Evolutionary conservation across 2,888 invertebrate species (phyloP), one percentile per base, ranked within the genome.

Genomic region (Congeria kusceri): DNA sequence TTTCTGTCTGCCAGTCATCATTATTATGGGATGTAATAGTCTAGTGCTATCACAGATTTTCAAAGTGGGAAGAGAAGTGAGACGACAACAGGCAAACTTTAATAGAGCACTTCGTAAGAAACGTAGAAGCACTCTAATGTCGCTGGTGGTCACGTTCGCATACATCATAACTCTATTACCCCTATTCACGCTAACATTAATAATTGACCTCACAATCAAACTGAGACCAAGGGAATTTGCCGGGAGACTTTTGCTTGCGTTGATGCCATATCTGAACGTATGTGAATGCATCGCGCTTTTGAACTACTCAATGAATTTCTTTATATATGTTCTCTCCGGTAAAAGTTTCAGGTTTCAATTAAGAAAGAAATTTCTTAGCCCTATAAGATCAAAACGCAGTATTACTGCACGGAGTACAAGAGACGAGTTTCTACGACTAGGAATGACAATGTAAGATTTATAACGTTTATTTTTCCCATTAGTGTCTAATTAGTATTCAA

Each of bases 1-100:
- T 5, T 71, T 71, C 13, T 32, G 27, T 11, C 20, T 64, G 9
- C 64, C 15, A 64, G 64, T 64, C 11, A 44, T 23, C 11, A 25
- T 64, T 1, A 64, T 64, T 47, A 4, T 44, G 15, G 47, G 9
- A 7, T 64, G 64, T 28, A 64, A 64, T 47, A 15, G 25, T 64
- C 39, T 64, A 27, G 64, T 64, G 23, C 7, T 64, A 15, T 64
- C 39, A 23, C 64, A 47, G 68, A 90, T 92, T 47, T 85, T 86
- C 62, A 78, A 58, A 20, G 75, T 83, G n/a, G 63, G 65, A 20
- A 61, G 66, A 18, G 83, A 76, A 13, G 44, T 79, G 1, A 69
- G 65, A 47, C 59, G 29, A 18, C 63, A 68, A 23, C 81, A 11
- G 39, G 85, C n/a, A 29, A 61, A 49, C 44, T 39, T 13, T 39